A percentile compares a stretch with the other conserved stretches of the same genome.
phyloP scores from a whole-genome alignment of 2,797 vertebrate species.

The Manis crassicaudata region DNA sequence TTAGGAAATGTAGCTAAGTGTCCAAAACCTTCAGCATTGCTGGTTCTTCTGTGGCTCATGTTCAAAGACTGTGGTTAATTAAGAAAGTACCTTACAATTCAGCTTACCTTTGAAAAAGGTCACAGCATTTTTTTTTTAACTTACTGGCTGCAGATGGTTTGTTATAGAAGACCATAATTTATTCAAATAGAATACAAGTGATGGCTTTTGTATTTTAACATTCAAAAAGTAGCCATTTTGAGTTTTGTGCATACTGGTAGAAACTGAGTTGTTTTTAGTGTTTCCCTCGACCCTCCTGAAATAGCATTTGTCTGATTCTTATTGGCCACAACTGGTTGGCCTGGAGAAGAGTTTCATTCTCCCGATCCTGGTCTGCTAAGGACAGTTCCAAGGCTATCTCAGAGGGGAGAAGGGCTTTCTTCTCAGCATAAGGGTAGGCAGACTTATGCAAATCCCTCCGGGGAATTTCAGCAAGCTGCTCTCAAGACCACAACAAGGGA shows the following conservation, averaged over 20 bases:
- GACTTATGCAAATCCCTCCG: not conserved
- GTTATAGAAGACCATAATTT: not conserved
- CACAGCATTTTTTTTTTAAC: not conserved
- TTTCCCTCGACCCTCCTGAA: not conserved
- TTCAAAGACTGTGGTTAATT: not conserved
- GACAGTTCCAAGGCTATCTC: not conserved
- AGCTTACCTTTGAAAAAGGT: not conserved
- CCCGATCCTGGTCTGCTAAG: not conserved
- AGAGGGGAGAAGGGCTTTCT: not conserved
- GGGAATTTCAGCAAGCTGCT: constrained; percentile 4
- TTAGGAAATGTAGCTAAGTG: not conserved
- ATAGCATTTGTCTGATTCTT: not conserved
- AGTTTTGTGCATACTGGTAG: not conserved
- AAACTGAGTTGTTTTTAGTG: not conserved
- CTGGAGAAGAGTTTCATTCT: not conserved
- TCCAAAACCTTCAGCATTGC: not conserved
- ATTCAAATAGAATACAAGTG: not conserved
- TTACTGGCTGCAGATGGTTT: not conserved
- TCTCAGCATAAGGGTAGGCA: not conserved
- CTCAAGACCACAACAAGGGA: constrained; percentile 2
- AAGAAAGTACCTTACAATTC: not conserved
- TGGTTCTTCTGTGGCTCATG: not conserved
- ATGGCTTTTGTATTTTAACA: constrained; percentile 11
- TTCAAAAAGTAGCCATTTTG: constrained; percentile 14
- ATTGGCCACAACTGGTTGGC: not conserved